phyloP scores from a whole-genome alignment of 2,888 invertebrate species.

The Campoplex nolae region DNA sequence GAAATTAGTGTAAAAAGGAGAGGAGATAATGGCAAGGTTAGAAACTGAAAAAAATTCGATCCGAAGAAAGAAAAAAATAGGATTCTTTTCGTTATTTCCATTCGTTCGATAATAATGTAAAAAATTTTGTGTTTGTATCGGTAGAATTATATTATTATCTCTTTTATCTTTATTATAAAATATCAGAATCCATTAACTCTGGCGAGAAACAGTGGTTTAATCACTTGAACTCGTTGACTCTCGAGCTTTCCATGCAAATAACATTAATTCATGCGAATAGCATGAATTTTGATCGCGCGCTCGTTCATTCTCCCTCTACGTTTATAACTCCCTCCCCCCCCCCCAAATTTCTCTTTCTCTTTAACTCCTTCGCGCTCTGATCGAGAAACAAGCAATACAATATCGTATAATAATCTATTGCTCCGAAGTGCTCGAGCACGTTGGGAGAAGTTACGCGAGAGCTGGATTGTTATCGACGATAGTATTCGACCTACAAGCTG shows the following conservation, averaged over 20 bases:
- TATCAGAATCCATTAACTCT: background rate
- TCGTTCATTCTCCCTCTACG: background rate
- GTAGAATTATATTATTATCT: too few relatives aligned
- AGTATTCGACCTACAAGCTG: conserved; percentile 13
- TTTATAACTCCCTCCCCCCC: too few relatives aligned
- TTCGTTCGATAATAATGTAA: background rate
- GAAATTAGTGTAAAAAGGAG: too few relatives aligned
- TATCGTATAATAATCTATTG: conserved; percentile 20
- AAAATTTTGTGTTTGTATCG: background rate
- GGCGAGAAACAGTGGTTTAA: conserved; percentile 31
- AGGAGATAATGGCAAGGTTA: background rate
- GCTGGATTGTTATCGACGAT: conserved; percentile 25
- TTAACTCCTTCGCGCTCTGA: background rate
- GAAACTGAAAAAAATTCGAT: background rate
- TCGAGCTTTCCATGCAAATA: conserved; percentile 17
- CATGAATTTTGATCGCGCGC: conserved; percentile 18
- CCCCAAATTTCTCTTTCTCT: background rate
- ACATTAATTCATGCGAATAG: conserved; percentile 40
- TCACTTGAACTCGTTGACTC: conserved; percentile 32
- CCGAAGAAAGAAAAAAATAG: background rate
- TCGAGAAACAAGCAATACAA: conserved; percentile 11
- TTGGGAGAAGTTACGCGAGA: conserved; percentile 23
- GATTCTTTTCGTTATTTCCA: background rate
- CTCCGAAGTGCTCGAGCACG: background rate
- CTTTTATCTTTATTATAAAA: too few relatives aligned